Evolutionary conservation across 2,888 invertebrate genomes (phyloP), one percentile per base, ranked within the genome.

Genomic region (Mimas tiliae): DNA sequence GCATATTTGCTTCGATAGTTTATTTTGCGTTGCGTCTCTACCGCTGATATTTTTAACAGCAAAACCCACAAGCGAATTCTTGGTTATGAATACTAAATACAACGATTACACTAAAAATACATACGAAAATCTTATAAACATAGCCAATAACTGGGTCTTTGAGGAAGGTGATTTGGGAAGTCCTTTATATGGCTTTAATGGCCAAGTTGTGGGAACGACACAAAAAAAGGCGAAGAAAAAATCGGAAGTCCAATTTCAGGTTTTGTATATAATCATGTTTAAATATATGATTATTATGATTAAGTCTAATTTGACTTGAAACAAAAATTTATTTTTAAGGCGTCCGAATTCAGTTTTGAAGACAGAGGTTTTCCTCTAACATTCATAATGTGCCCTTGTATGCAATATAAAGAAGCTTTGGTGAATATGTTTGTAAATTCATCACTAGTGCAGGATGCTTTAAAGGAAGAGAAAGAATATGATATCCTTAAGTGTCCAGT

Each of bases 321-420:
- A 62, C 38, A 12, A 38, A 16, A 14, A 55, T 47, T 68, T 19
- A 65, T 69, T 38, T 82, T 83, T 66, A 71, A 90, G 91, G 9
- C 72, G 4, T 86, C 89, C 1, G 88, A 89, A 6, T 70, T 80
- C 1, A 79, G 72, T 72, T 74, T 82, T 6, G 65, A 70, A 0
- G 87, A 88, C 1, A 82, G 91, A 74, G 93, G 93, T 0, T 93
- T 93, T 68, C 91, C 92, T 19, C 62, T 93, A 65, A 91, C 90
- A 1, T 64, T 93, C 6, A 76, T 93, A 55, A 85, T 78, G 77
- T 85, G 85, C 45, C 87, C 91, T 1, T 91, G 90, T 74, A 33
- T 80, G 8, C 74, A 76, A 48, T 90, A 89, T 67, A 92, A 88
- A 72, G 67, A 81, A 6, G 88, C 86, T 34, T 67, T 93, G 52